Conservation (phyloP, 2,888 invertebrate genomes). For the Silvanus unidentatus region DNA sequence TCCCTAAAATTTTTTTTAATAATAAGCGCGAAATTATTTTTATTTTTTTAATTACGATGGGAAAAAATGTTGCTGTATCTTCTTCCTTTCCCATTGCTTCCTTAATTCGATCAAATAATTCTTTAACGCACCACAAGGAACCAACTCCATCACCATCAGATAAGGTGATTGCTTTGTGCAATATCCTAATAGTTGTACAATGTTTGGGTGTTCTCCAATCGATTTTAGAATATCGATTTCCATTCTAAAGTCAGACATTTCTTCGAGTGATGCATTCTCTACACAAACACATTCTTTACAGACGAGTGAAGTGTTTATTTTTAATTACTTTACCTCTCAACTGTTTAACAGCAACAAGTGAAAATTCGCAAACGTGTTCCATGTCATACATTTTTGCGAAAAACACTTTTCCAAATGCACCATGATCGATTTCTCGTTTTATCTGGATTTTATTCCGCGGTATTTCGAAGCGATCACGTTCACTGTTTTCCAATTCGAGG, state of each 20-base stretch:
- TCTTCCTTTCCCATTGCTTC: conserved; percentile 32
- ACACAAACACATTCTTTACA: too few species aligned
- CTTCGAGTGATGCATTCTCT: conserved; percentile 53
- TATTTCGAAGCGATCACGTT: conserved; percentile 27
- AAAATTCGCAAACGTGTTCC: too few species aligned
- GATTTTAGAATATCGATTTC: conserved; percentile 75
- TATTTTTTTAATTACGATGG: too few species aligned
- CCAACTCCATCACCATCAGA: conserved; percentile 72
- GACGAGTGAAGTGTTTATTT: not conserved
- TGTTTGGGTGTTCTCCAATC: conserved; percentile 71
- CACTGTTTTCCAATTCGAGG: too few species aligned
- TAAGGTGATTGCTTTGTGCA: conserved; percentile 64
- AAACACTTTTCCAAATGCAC: conserved; percentile 67
- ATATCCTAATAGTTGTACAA: conserved; percentile 70
- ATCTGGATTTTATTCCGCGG: conserved; percentile 30
- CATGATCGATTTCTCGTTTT: conserved; percentile 57
- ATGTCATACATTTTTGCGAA: conserved; percentile 54
- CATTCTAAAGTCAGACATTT: conserved; percentile 63
- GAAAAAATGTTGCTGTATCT: conserved; percentile 19
- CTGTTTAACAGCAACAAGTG: conserved; percentile 65
- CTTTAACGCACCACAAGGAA: conserved; percentile 70
- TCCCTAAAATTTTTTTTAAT: not conserved
- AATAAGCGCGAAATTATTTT: conserved; percentile 9
- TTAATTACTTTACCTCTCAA: conserved; percentile 53
- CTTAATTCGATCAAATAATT: conserved; percentile 53